Evolutionary conservation across 2,113 vertebrate species (phyloP).

Genomic region (Vicugna pacos): DNA sequence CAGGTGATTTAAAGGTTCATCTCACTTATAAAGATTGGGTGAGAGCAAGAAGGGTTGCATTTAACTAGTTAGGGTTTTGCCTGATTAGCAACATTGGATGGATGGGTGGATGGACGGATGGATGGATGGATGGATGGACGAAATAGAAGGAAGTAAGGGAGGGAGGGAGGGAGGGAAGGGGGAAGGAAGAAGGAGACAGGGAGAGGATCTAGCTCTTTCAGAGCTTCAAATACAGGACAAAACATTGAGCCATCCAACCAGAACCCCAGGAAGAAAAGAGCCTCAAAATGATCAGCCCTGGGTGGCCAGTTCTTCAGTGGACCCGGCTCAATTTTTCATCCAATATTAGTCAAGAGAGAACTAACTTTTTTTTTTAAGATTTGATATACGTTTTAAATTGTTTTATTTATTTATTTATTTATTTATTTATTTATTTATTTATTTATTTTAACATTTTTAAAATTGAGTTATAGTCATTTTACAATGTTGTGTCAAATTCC

Average conservation of each 20-base stretch:
- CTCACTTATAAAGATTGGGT: background rate
- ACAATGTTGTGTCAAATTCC: too few relatives aligned
- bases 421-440: too few relatives aligned
- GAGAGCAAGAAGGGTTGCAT: background rate
- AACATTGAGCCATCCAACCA: background rate
- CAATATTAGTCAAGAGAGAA: background rate
- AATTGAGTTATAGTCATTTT: too few relatives aligned
- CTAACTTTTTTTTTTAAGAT: too few relatives aligned
- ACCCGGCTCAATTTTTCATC: background rate
- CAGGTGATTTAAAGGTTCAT: background rate
- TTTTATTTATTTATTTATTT: too few relatives aligned
- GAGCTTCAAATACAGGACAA: background rate
- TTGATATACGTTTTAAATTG: too few relatives aligned
- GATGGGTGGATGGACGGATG: too few relatives aligned
- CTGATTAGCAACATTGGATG: too few relatives aligned
- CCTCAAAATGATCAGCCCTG: fast-evolving
- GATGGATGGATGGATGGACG: too few relatives aligned
- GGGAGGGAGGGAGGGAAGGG: background rate
- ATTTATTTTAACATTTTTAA: too few relatives aligned
- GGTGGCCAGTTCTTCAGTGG: background rate
- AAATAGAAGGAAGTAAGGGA: background rate
- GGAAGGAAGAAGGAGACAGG: fast-evolving
- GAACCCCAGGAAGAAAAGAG: background rate
- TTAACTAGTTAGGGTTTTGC: background rate
- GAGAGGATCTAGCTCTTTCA: background rate